Evolutionary conservation across 2,113 vertebrate species (phyloP).

Genomic region (Myanophis thanlyinensis): DNA sequence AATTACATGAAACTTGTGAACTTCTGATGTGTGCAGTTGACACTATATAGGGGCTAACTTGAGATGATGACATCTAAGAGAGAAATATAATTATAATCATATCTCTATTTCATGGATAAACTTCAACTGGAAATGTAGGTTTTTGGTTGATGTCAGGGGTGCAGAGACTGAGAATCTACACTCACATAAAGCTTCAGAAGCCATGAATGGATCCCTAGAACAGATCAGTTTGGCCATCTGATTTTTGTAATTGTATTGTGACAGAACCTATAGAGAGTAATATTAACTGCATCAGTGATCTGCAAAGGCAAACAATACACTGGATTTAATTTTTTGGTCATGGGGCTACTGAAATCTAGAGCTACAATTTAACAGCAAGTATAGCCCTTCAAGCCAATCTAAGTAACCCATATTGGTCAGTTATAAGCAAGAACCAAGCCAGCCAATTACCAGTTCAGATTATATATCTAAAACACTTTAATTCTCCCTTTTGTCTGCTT

Average conservation of each 20-base stretch:
- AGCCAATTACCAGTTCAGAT: background rate
- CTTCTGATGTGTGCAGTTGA: background rate
- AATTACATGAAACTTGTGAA: background rate
- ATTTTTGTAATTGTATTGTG: background rate
- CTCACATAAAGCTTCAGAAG: background rate
- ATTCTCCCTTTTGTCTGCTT: background rate
- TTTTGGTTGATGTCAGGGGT: background rate
- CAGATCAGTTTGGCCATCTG: background rate
- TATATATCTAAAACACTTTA: background rate
- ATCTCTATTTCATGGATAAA: background rate
- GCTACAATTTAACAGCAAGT: background rate
- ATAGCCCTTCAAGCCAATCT: background rate
- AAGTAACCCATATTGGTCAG: background rate
- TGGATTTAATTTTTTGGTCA: background rate
- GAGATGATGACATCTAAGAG: background rate
- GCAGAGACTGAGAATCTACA: background rate
- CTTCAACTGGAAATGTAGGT: background rate
- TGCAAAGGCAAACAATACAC: background rate
- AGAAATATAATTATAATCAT: background rate
- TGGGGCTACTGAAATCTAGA: background rate
- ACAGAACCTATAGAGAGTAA: background rate
- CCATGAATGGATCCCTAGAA: background rate
- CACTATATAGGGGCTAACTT: background rate
- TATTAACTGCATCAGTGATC: background rate
- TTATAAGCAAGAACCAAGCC: background rate